phyloP scores from a whole-genome alignment of 2,797 vertebrate genomes.

The Atherinosoma microstoma region DNA sequence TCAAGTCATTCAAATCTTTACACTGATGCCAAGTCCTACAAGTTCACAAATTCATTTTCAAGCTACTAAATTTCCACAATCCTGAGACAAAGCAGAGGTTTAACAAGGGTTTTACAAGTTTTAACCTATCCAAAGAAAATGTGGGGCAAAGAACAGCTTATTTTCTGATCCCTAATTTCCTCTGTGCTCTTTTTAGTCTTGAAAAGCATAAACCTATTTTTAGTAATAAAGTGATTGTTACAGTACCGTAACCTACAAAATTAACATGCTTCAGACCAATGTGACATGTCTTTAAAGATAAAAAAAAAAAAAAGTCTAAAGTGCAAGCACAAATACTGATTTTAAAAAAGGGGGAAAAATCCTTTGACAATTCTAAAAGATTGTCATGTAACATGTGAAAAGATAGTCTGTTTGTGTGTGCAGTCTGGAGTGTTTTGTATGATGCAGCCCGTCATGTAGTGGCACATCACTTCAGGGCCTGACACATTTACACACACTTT shows the following conservation, averaged over 20 bases:
- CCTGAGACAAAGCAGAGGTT: conserved; percentile 55
- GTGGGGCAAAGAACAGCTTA: conserved; percentile 1
- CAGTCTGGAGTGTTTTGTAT: conserved; percentile 50
- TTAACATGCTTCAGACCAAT: conserved; percentile 59
- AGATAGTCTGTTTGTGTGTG: conserved; percentile 29
- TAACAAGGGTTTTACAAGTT: neutral
- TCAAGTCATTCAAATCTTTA: conserved; percentile 52
- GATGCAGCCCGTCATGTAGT: conserved; percentile 76
- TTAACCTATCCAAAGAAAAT: conserved; percentile 24
- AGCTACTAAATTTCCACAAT: conserved; percentile 53
- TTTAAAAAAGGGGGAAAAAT: conserved; percentile 29
- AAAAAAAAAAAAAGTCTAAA: conserved; percentile 66
- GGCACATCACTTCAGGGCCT: conserved; percentile 72
- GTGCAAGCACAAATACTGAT: conserved; percentile 76
- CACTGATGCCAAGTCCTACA: conserved; percentile 11
- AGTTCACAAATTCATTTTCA: conserved; percentile 40
- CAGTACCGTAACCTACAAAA: conserved; percentile 55
- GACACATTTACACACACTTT: conserved; percentile 30
- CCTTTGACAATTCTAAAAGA: conserved; percentile 39
- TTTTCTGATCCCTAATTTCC: conserved; percentile 29
- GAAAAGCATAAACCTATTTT: conserved; percentile 31
- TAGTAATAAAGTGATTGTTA: conserved; percentile 38
- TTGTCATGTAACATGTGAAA: conserved; percentile 44
- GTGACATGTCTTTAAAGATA: conserved; percentile 54
- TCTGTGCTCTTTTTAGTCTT: conserved; percentile 45